phyloP scores from a whole-genome alignment of 2,888 invertebrate genomes.

The Dicyrtomina minuta region DNA sequence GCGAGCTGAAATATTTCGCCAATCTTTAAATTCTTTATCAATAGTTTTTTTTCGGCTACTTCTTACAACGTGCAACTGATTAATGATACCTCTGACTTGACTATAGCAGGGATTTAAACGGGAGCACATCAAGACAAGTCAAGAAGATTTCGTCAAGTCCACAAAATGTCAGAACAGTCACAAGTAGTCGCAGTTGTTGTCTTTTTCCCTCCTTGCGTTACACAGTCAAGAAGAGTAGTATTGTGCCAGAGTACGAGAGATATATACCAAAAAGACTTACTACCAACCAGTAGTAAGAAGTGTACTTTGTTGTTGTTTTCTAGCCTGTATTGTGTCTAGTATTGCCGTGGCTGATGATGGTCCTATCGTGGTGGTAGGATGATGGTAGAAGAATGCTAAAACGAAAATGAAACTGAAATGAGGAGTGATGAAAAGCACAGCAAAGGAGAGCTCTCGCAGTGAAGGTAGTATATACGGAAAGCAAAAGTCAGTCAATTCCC shows the following conservation, averaged over 20 bases:
- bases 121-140: neutral
- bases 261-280: too few species aligned
- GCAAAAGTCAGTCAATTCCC: conserved; percentile 31
- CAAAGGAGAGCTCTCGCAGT: neutral
- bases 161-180: too few species aligned
- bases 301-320: too few species aligned
- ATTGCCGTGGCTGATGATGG: neutral
- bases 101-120: too few species aligned
- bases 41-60: neutral
- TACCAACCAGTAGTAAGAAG: too few species aligned
- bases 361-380: neutral
- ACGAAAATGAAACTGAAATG: conserved; percentile 35
- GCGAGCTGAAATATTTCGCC: neutral
- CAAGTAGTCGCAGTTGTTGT: too few species aligned
- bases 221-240: too few species aligned
- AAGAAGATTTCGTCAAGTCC: conserved; percentile 7
- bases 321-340: neutral
- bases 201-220: too few species aligned
- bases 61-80: neutral
- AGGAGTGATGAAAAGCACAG: conserved; percentile 16
- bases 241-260: too few species aligned
- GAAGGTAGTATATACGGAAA: conserved; percentile 30
- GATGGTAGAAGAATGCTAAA: conserved; percentile 16
- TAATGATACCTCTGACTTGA: neutral
- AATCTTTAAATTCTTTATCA: neutral